Base-by-base conservation (phyloP, 2,888 invertebrate species). In the Galerucella nymphaeae region DNA sequence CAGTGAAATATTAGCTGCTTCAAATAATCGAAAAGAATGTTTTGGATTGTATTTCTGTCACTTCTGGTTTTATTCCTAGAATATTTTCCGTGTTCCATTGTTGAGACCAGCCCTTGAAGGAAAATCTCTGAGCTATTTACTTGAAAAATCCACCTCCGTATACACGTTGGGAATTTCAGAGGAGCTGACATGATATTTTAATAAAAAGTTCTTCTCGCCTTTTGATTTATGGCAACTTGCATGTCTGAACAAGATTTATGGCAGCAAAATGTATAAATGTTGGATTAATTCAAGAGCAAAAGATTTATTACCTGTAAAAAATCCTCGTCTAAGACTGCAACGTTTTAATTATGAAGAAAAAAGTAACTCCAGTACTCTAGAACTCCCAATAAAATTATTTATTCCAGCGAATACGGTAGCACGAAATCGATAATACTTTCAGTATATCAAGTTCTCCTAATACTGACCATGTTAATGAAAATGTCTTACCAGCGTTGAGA, bases 261-360 rank as follows among this genome's bases (percentile, higher is more conserved):
- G 75, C 67, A 70, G 78, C 80, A 79, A 80, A 80, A 80, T 80
- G 76, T 76, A 78, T 79, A 80, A 79, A 78, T 76, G 78, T 70
- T 75, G 76, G 78, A 80, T 80, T 80, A 80, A 80, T 76, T 78
- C 77, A 71, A 73, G 63, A 62, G 64, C 41, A 67, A 67, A 77
- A 79, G 79, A 79, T 79, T 80, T 80, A 80, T 77, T 76, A 69
- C 68, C 73, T 30, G 55, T 59, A 61, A 71, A 74, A 74, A 66
- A 65, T 58, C 42, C 68, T 64, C 63, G 62, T 45, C 41, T 63
- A 8, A 38, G 38, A 69, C 53, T 63, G 50, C 62, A 63, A 70
- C 70, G 61, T 70, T 70, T 66, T 70, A 73, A 71, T 66, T 66
- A 66, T 61, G 63, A 45, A 63, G 57, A 30, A 23, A 45, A 63